Evolutionary conservation across 2,888 invertebrate genomes (phyloP), one percentile per base, ranked within the genome.

Genomic region (Polietes domitor): DNA sequence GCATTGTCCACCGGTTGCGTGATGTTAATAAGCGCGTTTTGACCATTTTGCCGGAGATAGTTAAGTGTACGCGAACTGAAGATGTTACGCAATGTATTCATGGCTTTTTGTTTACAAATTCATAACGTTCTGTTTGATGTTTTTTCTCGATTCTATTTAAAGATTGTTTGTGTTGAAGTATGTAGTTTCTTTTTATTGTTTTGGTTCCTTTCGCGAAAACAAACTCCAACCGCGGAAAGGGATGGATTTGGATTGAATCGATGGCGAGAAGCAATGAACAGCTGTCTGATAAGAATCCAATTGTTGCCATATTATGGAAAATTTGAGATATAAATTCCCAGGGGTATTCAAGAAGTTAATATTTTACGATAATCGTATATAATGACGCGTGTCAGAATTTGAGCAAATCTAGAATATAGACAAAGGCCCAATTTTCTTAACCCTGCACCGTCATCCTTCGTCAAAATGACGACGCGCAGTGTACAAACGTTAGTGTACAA

Each of bases 71-170:
- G 88, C 79, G 80, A 79, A 72, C 89, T 89, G 32, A 91, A 90
- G 77, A 90, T 87, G 86, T 91, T 91, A 87, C 90, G 90, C 88
- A 90, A 91, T 83, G 88, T 87, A 80, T 90, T 89, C 90, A 90
- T 90, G 9, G 17, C 63, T 1, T 70, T 7, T 21, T 50, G 9
- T 88, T 87, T 87, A 87, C 83, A 87, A 85, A 83, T 28, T 73
- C 87, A 86, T 86, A 73, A 80, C 81, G 78, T 80, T 74, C 47
- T 24, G 2, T 71, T 47, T 50, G 19, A 9, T 79, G 28, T 75
- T 1, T 53, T 75, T 9, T 78, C 21, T 50, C 32, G 50, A 68
- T 26, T 37, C 10, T 70, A 24, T 71, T n/a, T 73, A 68, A 24
- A 68, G 37, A 7, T 7, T 10, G 4, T 55, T n/a, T 28, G 10